Base-by-base conservation (phyloP, 2,888 invertebrate genomes). In the Limnephilus lunatus region DNA sequence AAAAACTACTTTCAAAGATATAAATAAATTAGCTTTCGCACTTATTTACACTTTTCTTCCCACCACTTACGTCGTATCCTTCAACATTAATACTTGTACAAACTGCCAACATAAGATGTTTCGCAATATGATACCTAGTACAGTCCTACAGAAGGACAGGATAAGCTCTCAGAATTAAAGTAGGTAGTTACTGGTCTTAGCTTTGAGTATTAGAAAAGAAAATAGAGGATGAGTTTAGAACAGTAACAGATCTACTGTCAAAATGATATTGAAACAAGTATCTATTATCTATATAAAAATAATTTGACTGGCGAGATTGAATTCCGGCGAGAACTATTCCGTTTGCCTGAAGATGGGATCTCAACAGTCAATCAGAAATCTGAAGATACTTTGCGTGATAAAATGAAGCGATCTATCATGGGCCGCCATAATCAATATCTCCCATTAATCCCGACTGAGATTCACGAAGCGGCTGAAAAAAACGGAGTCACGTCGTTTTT, bases 341-440 rank as follows among this genome's bases (percentile, higher is more conserved):
- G 48, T 12, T 44, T 44, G 44, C 1, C 12, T 44, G 12, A 39
- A 39, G 39, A 25, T 68, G 5, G n/a, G 68, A 35, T 35, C 35
- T 25, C 12, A 32, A 83, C 32, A 14, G 83, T 83, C 83, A 83
- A 68, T 68, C 68, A 68, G 68, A 25, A 83, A 32, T 83, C 83
- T 35, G 25, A 83, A 83, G 32, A 32, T 90, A 68, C 68, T 32
- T 11, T 32, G 25, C 48, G 48, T 90, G 85, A 85, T 91, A 53
- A 90, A 91, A 91, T 92, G 91, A 92, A 92, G 92, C 88, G 91
- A 92, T 92, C 86, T 91, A 91, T 92, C 89, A 92, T 83, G 68
- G 15, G 44, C 81, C 44, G 81, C 68, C 81, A 32, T 35, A 35
- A 68, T 86, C 87, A 81, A 91, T 80, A 86, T 81, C 68, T 14